Evolutionary conservation across 2,888 invertebrate species (phyloP), one percentile per base, ranked within the genome.

Genomic region (Oscheius sp.): DNA sequence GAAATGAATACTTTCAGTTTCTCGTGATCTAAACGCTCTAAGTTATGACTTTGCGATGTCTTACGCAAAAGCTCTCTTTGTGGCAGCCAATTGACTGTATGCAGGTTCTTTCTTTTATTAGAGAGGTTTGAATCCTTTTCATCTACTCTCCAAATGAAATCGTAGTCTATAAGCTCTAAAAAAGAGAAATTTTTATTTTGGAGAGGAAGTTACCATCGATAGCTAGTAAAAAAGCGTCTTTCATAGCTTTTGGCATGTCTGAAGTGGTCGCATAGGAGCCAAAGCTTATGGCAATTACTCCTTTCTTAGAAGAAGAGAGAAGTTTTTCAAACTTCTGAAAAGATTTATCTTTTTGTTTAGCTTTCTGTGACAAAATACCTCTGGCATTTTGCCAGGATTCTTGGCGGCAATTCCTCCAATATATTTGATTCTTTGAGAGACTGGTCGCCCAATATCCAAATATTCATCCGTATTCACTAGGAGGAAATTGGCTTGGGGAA

Each of bases 191-290:
- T 20, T 46, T 46, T 61, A 20, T 42, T 8, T 17, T 42, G 5
- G 12, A 23, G 8, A 46, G n/a, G 42, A 23, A 63, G 17, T 42
- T 4, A 57, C 67, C 67, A 12, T 45, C 48, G 3, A 67, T 67
- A n/a, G 67, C 67, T 20, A 33, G 6, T 10, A 67, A 29, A 23
- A 67, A 55, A 6, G 67, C 55, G 17, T 67, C 67, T n/a, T 48
- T 53, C 67, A 67, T 67, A 3, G 55, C 67, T 23, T 42, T 55
- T n/a, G 57, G 55, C 67, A 67, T 67, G n/a, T 67, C 67, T 0
- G 67, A 67, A 20, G 67, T 67, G 5, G 67, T 45, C 2, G 67
- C 67, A 20, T 57, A 55, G 25, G 67, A 67, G 20, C 67, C 67
- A 20, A 67, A 67, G 17, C 67, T 67, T 10, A 67, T 67, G n/a